A percentile compares a stretch with the other conserved stretches of the same genome.
Evolutionary conservation across 2,888 invertebrate species (phyloP).

Genomic region (Chrysolina americana): DNA sequence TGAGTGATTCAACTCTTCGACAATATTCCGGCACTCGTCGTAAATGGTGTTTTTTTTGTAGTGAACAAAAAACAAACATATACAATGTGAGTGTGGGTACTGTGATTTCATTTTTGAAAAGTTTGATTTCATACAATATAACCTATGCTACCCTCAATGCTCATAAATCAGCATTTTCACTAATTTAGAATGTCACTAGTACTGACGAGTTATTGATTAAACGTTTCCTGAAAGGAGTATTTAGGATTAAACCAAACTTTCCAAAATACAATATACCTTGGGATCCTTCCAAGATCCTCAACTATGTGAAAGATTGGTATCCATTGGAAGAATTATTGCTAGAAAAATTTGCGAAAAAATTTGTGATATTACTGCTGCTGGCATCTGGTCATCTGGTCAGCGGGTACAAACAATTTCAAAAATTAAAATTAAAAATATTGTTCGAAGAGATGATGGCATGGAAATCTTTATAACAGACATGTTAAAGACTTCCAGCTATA

Average conservation of each 20-base stretch:
- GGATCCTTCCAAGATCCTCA: too few relatives aligned
- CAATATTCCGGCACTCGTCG: too few relatives aligned
- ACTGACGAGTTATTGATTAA: neutral
- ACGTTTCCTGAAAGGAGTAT: too few relatives aligned
- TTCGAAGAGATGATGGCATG: neutral
- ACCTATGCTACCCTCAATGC: neutral
- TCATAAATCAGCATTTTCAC: neutral
- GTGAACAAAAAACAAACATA: too few relatives aligned
- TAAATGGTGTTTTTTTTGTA: too few relatives aligned
- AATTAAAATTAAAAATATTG: neutral
- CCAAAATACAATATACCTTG: neutral
- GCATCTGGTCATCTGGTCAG: neutral
- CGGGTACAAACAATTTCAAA: neutral
- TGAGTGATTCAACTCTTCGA: too few relatives aligned
- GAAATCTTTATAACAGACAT: neutral
- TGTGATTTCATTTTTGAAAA: too few relatives aligned
- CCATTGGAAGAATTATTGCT: too few relatives aligned
- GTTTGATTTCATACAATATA: neutral
- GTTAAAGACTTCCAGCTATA: neutral
- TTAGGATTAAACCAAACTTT: neutral
- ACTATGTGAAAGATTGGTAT: too few relatives aligned
- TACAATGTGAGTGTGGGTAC: too few relatives aligned
- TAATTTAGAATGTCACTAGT: neutral
- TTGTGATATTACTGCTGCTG: neutral
- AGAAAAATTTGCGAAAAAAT: neutral